Conservation (phyloP, 1,140 invertebrate genomes). For the Carposina sasakii region DNA sequence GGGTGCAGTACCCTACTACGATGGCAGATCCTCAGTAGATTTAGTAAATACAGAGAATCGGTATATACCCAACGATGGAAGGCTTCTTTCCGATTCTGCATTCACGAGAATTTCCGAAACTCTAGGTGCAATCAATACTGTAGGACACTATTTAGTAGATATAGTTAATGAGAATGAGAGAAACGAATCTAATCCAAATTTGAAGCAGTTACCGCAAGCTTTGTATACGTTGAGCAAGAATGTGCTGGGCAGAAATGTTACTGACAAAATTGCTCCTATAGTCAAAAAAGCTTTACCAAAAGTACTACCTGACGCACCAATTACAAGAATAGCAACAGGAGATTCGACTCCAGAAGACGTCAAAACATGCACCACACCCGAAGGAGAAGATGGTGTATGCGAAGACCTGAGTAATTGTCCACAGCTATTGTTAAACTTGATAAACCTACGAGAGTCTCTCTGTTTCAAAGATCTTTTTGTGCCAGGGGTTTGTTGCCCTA, state of each 20-base stretch:
- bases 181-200: slow-evolving; percentile 56
- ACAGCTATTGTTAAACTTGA: slow-evolving; percentile 86
- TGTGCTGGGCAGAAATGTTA: slow-evolving; percentile 85
- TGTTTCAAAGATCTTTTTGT: slow-evolving; percentile 94
- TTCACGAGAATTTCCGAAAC: slow-evolving; percentile 79
- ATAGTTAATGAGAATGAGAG: slow-evolving; percentile 74
- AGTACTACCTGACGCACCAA: slow-evolving; percentile 54
- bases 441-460: slow-evolving; percentile 86
- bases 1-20: slow-evolving; percentile 28
- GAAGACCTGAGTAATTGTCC: slow-evolving; percentile 92
- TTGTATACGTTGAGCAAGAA: slow-evolving; percentile 87
- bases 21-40: slow-evolving; percentile 39
- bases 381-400: slow-evolving; percentile 84
- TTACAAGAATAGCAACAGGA: slow-evolving; percentile 54
- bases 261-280: slow-evolving; percentile 83
- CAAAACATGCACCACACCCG: slow-evolving; percentile 84
- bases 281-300: slow-evolving; percentile 78
- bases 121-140: slow-evolving; percentile 84
- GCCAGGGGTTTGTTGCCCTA: slow-evolving; percentile 92
- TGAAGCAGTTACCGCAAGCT: slow-evolving; percentile 74
- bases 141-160: slow-evolving; percentile 87
- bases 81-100: slow-evolving; percentile 73
- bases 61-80: slow-evolving; percentile 45
- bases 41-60: slow-evolving; percentile 37
- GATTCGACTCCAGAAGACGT: slow-evolving; percentile 38